Conservation (phyloP, 2,888 invertebrate species). For the Ctena decussata region DNA sequence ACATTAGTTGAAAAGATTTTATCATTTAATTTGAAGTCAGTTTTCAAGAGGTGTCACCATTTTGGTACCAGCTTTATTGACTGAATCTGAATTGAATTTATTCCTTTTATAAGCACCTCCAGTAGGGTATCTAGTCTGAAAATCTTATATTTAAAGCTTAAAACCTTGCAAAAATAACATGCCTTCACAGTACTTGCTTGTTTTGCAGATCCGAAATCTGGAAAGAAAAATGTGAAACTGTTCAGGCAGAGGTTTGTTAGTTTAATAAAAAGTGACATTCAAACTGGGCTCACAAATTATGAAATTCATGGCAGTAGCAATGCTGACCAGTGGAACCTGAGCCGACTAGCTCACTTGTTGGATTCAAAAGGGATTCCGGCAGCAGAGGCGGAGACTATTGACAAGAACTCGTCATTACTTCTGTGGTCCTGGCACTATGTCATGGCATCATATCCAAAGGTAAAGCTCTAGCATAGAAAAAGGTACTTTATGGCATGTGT, state of each 20-base stretch:
- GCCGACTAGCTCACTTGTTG: conserved; percentile 52
- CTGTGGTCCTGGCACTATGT: conserved; percentile 41
- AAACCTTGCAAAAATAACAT: too few species aligned
- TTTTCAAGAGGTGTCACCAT: too few species aligned
- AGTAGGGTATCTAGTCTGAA: too few species aligned
- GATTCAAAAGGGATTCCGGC: conserved; percentile 46
- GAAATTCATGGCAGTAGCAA: not conserved
- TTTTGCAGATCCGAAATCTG: not conserved
- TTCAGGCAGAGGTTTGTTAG: not conserved
- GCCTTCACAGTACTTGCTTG: too few species aligned
- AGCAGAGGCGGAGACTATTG: not conserved
- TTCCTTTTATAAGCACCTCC: too few species aligned
- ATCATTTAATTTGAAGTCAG: too few species aligned
- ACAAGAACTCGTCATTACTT: not conserved
- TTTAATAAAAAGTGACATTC: not conserved
- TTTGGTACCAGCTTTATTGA: too few species aligned
- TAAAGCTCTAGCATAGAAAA: too few species aligned
- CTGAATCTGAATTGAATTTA: too few species aligned
- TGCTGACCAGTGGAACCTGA: conserved; percentile 3
- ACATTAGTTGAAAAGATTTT: too few species aligned
- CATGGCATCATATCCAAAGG: not conserved
- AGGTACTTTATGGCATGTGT: too few species aligned
- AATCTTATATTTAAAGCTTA: too few species aligned
- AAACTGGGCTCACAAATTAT: not conserved
- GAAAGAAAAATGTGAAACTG: not conserved